phyloP scores from a whole-genome alignment of 1,140 invertebrate genomes.

The Coenobita brevimanus region DNA sequence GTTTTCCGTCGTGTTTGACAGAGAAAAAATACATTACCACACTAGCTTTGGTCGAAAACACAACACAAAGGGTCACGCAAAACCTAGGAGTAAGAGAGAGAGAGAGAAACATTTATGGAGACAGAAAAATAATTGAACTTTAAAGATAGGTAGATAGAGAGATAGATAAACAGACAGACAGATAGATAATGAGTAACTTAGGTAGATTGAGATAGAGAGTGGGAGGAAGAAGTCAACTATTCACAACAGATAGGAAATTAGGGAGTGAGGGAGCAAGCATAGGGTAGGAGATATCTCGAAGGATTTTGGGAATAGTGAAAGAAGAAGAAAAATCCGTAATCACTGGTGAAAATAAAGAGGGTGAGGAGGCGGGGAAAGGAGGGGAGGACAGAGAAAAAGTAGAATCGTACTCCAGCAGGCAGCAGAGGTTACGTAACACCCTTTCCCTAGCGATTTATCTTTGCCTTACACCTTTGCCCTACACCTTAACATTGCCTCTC shows the following conservation, averaged over 20 bases:
- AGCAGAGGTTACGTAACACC: no score
- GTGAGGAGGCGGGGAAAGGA: no score
- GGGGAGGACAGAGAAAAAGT: no score
- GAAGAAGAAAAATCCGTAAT: no score
- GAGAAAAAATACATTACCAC: constrained; percentile 31
- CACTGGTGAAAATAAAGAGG: no score
- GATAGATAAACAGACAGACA: not conserved
- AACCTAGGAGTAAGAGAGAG: not conserved
- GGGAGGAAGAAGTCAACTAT: not conserved
- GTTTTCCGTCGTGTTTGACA: no score
- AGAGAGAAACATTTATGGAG: not conserved
- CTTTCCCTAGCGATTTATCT: no score
- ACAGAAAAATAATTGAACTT: not conserved
- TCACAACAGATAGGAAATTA: constrained; percentile 14
- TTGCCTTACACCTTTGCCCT: no score
- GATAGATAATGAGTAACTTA: not conserved
- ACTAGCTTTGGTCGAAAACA: constrained; percentile 65
- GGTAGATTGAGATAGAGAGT: constrained; percentile 15
- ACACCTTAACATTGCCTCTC: no score
- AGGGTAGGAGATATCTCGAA: not conserved
- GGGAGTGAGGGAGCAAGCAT: constrained; percentile 21
- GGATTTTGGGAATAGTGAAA: no score
- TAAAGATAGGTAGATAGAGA: not conserved
- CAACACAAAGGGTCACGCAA: constrained; percentile 54
- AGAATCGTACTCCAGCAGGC: no score